Base-by-base conservation (phyloP, 2,113 vertebrate species). In the Lepisosteus osseus region DNA sequence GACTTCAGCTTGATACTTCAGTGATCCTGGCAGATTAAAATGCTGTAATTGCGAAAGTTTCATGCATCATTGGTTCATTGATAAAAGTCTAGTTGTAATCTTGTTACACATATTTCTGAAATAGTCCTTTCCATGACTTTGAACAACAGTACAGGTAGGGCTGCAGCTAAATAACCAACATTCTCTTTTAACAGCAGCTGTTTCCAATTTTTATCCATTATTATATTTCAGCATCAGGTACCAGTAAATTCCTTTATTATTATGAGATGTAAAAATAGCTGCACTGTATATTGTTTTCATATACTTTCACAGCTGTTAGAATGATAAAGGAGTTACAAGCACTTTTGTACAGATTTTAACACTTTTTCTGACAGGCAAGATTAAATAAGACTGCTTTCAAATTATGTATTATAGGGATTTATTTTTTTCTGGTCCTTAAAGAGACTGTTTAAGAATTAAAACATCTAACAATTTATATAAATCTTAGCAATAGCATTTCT, bases 1-100 rank as follows among this genome's bases (percentile, higher is more conserved):
- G 82, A 86, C 79, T 88, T 74, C 83, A 84, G 75, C 74, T 59
- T 77, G 79, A 81, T 78, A 85, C 69, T 80, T 88, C 72, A 80
- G 15, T 83, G 76, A 77, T 79, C 82, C 80, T 83, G 87, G 82
- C 77, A 84, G 79, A 80, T 51, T 69, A 78, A 83, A 56, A 70
- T 7, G 82, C 56, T 3, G 75, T 59, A 83, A 86, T 84, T 79
- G 77, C 61, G 75, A 80, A 73, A 82, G 86, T 81, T 54, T 86
- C 76, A 85, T 73, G 86, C 80, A 72, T 78, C 82, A 83, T 85
- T 86, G 86, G 79, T 74, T 80, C 85, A 77, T 77, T 68, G 44
- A 86, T 13, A 85, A 84, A 78, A 69, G 67, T 45, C 72, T 17
- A 61, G 17, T 76, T 61, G 55, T 47, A 41, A 57, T 70, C 40